phyloP scores from a whole-genome alignment of 2,113 vertebrate species.

The Clinocottus analis region DNA sequence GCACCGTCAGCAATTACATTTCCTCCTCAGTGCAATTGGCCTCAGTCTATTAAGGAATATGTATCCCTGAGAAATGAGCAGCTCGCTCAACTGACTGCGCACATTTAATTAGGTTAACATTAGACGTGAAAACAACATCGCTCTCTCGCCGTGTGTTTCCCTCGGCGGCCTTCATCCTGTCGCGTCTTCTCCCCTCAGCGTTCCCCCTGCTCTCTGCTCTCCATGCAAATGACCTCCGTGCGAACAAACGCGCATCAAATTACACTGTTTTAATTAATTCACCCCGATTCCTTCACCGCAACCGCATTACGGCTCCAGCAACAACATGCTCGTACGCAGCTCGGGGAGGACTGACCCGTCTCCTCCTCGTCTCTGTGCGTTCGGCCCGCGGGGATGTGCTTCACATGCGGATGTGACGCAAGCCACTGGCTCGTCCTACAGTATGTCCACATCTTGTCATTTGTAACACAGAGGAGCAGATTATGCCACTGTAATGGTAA shows the following conservation, averaged over 20 bases:
- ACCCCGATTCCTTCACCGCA: slow-evolving; percentile 18
- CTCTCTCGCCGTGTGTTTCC: slow-evolving; percentile 19
- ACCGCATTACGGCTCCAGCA: neutral
- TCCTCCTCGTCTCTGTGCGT: neutral
- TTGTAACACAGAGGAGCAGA: too few species aligned
- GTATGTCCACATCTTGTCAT: too few species aligned
- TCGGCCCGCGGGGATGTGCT: too few species aligned
- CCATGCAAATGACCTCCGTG: slow-evolving; percentile 19
- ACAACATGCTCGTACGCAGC: neutral
- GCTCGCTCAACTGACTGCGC: slow-evolving; percentile 17
- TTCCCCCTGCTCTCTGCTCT: neutral
- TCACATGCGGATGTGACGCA: neutral
- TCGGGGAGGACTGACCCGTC: neutral
- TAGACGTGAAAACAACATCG: slow-evolving; percentile 31
- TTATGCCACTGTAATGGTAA: neutral
- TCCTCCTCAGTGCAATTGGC: slow-evolving; percentile 14
- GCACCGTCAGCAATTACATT: slow-evolving; percentile 37
- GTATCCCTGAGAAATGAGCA: slow-evolving; percentile 30
- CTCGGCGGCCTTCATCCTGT: slow-evolving; percentile 18
- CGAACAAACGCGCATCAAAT: slow-evolving; percentile 28
- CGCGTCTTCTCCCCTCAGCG: too few species aligned
- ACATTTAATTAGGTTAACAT: slow-evolving; percentile 67
- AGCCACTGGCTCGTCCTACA: too few species aligned
- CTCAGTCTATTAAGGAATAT: slow-evolving; percentile 36
- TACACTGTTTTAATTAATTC: slow-evolving; percentile 39